phyloP scores from a whole-genome alignment of 2,888 invertebrate genomes.

The Stenodera caucasica region DNA sequence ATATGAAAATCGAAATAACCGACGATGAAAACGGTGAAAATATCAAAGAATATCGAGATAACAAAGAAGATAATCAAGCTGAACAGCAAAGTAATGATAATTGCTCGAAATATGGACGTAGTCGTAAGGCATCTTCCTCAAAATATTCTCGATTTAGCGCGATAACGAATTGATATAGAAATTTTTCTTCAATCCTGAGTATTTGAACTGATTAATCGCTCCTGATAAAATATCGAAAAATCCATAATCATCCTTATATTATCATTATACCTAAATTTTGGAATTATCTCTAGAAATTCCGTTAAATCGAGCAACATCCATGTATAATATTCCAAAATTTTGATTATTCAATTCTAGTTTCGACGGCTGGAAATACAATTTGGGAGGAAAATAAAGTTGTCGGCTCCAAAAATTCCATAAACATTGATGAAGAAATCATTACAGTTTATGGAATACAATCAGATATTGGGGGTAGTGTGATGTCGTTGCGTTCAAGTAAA shows the following conservation, averaged over 20 bases:
- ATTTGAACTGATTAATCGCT: too few relatives aligned
- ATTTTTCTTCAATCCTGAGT: too few relatives aligned
- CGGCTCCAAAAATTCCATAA: slow-evolving; percentile 36
- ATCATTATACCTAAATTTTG: too few relatives aligned
- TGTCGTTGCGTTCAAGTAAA: slow-evolving; percentile 41
- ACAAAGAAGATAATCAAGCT: slow-evolving; percentile 9
- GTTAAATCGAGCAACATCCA: too few relatives aligned
- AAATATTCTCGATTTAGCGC: not conserved
- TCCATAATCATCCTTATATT: too few relatives aligned
- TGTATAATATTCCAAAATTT: too few relatives aligned
- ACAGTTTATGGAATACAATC: slow-evolving; percentile 56
- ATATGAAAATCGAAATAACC: slow-evolving; percentile 54
- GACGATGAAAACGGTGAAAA: slow-evolving; percentile 20
- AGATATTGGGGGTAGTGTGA: slow-evolving; percentile 48
- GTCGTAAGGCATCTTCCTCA: not conserved
- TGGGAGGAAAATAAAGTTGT: slow-evolving; percentile 1
- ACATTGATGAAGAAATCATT: slow-evolving; percentile 52
- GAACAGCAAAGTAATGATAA: not conserved
- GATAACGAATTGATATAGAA: too few relatives aligned
- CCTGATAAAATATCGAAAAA: too few relatives aligned
- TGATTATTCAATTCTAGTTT: not conserved
- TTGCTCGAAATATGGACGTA: not conserved
- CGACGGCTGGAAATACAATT: not conserved
- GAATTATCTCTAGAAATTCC: too few relatives aligned
- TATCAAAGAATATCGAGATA: not conserved